phyloP scores from a whole-genome alignment of 2,797 vertebrate species.

The Eidolon dupreanum region DNA sequence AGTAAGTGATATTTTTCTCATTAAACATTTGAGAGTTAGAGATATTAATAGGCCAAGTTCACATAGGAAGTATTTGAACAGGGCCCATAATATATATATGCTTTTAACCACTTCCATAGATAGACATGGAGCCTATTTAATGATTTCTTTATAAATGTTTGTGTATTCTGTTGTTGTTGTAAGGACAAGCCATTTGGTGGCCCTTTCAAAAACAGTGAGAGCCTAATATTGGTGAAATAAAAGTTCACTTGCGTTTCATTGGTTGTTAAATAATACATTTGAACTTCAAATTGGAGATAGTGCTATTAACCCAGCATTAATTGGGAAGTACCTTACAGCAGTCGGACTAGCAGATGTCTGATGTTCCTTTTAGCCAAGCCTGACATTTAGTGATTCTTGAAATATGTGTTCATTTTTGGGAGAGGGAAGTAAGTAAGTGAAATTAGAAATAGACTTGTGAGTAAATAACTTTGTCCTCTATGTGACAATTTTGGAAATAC shows the following conservation, averaged over 20 bases:
- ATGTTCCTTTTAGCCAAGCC: background rate
- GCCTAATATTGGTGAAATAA: background rate
- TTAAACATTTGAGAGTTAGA: background rate
- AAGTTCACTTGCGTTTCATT: background rate
- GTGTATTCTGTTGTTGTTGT: background rate
- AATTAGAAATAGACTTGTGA: background rate
- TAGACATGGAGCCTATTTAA: background rate
- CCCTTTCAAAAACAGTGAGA: background rate
- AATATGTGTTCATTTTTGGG: background rate
- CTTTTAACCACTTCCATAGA: background rate
- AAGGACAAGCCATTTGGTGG: background rate
- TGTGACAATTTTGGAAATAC: background rate
- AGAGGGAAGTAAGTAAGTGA: background rate
- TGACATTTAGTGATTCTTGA: background rate
- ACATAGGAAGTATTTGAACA: background rate
- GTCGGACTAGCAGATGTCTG: background rate
- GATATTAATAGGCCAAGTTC: background rate
- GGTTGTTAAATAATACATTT: background rate
- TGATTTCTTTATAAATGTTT: background rate
- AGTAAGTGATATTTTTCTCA: background rate
- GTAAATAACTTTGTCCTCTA: background rate
- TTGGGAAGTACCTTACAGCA: background rate
- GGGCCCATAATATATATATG: background rate
- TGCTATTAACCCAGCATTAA: background rate
- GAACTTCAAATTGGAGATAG: background rate